Evolutionary conservation across 2,888 invertebrate genomes (phyloP), one percentile per base, ranked within the genome.

Genomic region (Lamproptera curius): DNA sequence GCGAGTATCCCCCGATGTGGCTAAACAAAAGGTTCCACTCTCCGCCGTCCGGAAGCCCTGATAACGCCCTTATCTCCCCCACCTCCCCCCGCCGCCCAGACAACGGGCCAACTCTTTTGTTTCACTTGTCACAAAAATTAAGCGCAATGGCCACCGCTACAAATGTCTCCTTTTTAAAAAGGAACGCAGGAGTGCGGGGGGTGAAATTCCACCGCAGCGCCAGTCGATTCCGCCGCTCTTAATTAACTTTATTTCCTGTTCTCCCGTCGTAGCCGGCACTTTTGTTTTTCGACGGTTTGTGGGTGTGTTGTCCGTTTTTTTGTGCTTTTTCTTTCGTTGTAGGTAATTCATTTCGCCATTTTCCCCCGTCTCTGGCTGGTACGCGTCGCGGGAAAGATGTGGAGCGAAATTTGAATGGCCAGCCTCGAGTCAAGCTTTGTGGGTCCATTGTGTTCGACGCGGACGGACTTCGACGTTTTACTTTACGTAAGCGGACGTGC

Each of bases 161-260:
- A 86, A 86, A 86, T 85, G 84, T 84, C 82, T 84, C 83, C 79
- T 83, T 85, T 86, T 86, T 83, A 86, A 84, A 23, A 8, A 23
- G 23, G n/a, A n/a, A n/a, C n/a, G n/a, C n/a, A n/a, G n/a, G n/a
- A n/a, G n/a, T n/a, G n/a, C n/a, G n/a, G n/a, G n/a, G 76, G 78
- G 81, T 76, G 83, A 84, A 86, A 86, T 86, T 86, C 86, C 79
- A 83, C 85, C 86, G 84, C 84, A 85, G 83, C 77, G 85, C 83
- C 85, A 85, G 86, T 85, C 86, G 86, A 86, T 87, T 87, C 85
- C 81, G 79, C 81, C 76, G 84, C 86, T 85, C 83, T 86, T 87
- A 87, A 87, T 87, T 87, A 87, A 87, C 86, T 87, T 86, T 85
- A 86, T 85, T 87, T 86, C 86, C 85, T 83, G 83, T 85, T 83